Conservation (phyloP, 1,140 invertebrate species). For the Brachionus sp. region DNA sequence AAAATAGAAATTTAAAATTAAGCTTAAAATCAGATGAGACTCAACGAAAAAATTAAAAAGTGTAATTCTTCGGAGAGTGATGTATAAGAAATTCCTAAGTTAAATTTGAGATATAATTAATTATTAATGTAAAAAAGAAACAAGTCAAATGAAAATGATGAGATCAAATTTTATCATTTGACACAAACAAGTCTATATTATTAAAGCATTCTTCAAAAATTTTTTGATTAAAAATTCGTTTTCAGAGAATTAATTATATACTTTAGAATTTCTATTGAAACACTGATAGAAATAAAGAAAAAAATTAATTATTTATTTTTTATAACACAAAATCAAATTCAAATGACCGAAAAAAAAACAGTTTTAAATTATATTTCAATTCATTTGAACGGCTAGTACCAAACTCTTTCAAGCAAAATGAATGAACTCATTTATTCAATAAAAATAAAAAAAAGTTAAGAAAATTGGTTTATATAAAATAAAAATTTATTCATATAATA, state of each 20-base stretch:
- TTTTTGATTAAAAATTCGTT: not conserved
- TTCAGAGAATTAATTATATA: not conserved
- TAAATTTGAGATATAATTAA: not conserved
- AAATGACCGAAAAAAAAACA: not conserved
- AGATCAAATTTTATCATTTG: slow-evolving; percentile 9
- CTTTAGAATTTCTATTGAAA: not conserved
- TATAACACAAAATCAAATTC: not conserved
- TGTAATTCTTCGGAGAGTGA: not conserved
- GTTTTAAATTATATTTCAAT: too few relatives aligned
- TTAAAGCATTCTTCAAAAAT: not conserved
- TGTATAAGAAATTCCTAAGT: not conserved
- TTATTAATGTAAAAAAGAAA: not conserved
- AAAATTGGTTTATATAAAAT: too few relatives aligned
- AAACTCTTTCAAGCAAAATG: too few relatives aligned
- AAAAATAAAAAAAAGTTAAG: too few relatives aligned
- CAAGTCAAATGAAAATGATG: not conserved
- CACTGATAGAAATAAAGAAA: not conserved
- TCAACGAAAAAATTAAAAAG: not conserved
- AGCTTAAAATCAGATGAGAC: not conserved
- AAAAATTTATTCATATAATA: too few relatives aligned
- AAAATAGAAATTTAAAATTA: not conserved
- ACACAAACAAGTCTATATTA: not conserved
- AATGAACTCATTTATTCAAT: too few relatives aligned
- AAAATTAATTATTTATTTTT: not conserved
- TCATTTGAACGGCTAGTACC: too few relatives aligned